Evolutionary conservation across 2,113 vertebrate species (phyloP), one percentile per base, ranked within the genome.

Genomic region (Passerina amoena): DNA sequence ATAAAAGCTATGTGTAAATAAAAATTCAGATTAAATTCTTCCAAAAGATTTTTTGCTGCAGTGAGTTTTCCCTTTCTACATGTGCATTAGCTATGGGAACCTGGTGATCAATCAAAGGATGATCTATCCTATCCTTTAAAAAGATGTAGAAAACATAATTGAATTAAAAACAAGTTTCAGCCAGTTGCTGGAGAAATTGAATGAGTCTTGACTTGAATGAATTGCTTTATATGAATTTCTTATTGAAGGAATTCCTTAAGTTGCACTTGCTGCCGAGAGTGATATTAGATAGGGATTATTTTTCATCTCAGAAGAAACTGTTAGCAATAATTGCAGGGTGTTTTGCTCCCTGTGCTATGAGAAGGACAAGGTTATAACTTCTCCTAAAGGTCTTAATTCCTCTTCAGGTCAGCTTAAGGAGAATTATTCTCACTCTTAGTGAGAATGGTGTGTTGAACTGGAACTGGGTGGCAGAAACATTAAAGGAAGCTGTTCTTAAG

Each of bases 91-190:
- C 60, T 84, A 28, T 6, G 11, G 50, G 48, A 37, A 59, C 11
- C 48, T 90, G 57, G n/a, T 57, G 68, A 84, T 72, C 10, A 31
- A 83, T 85, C 53, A 68, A 64, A 92, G 44, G 54, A 65, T 14
- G 5, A 71, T 44, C 47, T 48, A 69, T 47, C 42, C 51, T 10
- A 56, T 72, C 47, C 47, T 91, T 93, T 75, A 73, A 89, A 87
- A 60, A 76, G 12, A 73, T 92, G n/a, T 76, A 77, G 54, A 85
- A 97, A 95, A 80, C 1, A 42, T 63, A 93, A 94, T 30, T 50
- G 27, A 59, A 60, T 94, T 56, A 86, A 92, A 94, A 92, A 53
- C 61, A 91, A 95, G 53, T 79, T 92, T 69, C 15, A 89, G 13
- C 14, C 50, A 66, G 17, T 87, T 92, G 38, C 82, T 8, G 1